phyloP scores from a whole-genome alignment of 2,888 invertebrate genomes.

The Apamea anceps region DNA sequence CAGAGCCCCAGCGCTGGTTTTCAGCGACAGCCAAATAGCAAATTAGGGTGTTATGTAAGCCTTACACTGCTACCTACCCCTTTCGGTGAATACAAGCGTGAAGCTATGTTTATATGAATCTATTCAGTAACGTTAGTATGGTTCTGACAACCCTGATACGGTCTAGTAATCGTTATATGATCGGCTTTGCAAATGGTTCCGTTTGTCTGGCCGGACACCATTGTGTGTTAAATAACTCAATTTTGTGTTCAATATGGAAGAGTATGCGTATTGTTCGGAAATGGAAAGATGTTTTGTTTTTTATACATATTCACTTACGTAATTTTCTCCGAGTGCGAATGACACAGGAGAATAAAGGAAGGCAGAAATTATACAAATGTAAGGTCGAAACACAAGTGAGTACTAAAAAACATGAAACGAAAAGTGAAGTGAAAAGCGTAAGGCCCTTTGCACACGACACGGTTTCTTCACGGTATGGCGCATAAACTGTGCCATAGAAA shows the following conservation, averaged over 20 bases:
- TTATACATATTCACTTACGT: neutral
- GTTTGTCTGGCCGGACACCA: constrained; percentile 13
- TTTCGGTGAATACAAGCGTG: too few species aligned
- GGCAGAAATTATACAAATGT: neutral
- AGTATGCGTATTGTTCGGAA: neutral
- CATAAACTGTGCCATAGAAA: too few species aligned
- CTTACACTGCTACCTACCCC: neutral
- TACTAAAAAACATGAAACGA: too few species aligned
- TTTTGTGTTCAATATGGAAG: constrained; percentile 7
- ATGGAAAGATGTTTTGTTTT: constrained; percentile 13
- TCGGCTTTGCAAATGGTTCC: constrained; percentile 36
- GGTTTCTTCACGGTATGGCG: too few species aligned
- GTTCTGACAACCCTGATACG: constrained; percentile 38
- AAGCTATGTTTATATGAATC: neutral
- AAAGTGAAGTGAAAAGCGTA: too few species aligned
- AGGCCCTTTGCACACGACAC: too few species aligned
- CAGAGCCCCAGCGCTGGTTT: too few species aligned
- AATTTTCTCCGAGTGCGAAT: neutral
- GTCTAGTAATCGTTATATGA: constrained; percentile 16
- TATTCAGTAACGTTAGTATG: constrained; percentile 8
- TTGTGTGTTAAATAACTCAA: constrained; percentile 39
- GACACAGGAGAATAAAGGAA: neutral
- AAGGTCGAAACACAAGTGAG: too few species aligned
- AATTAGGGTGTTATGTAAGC: neutral
- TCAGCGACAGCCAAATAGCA: too few species aligned